Conservation (phyloP, 2,113 vertebrate species). For the Hirundichthys speculiger region DNA sequence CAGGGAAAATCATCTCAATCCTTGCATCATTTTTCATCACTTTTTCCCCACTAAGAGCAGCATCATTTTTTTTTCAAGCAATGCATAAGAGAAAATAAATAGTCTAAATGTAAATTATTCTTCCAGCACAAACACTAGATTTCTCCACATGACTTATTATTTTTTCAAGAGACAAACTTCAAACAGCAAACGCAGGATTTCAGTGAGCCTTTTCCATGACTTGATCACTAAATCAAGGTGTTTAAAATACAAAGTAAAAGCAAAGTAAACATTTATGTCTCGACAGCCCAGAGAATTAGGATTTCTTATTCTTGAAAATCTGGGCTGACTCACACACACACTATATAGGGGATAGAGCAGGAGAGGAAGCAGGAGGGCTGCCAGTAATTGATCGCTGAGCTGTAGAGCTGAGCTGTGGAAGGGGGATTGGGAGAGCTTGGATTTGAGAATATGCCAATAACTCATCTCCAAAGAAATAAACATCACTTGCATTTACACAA, state of each 20-base stretch:
- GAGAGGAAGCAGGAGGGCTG: constrained; percentile 54
- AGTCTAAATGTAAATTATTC: constrained; percentile 46
- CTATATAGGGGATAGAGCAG: constrained; percentile 48
- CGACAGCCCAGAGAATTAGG: constrained; percentile 45
- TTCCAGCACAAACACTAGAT: constrained; percentile 36
- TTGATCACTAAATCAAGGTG: constrained; percentile 29
- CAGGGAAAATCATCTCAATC: constrained; percentile 67
- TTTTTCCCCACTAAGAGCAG: constrained; percentile 26
- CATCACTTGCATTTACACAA: constrained; percentile 61
- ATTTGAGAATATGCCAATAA: constrained; percentile 72
- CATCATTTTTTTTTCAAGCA: constrained; percentile 23
- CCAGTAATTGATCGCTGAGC: constrained; percentile 71
- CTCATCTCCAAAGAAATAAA: constrained; percentile 66
- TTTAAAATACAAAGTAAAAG: constrained; percentile 28
- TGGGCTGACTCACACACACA: constrained; percentile 53
- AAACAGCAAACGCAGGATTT: constrained; percentile 31
- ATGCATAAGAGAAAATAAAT: constrained; percentile 56
- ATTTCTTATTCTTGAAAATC: constrained; percentile 62
- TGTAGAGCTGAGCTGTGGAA: constrained; percentile 53
- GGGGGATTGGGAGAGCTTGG: constrained; percentile 56
- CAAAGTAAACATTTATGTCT: constrained; percentile 55
- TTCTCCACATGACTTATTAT: constrained; percentile 12
- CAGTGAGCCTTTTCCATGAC: not conserved
- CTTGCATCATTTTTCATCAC: constrained; percentile 76
- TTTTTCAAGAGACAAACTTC: constrained; percentile 22